Evolutionary conservation across 2,113 vertebrate species (phyloP).

Genomic region (Clarias macrocephalus): DNA sequence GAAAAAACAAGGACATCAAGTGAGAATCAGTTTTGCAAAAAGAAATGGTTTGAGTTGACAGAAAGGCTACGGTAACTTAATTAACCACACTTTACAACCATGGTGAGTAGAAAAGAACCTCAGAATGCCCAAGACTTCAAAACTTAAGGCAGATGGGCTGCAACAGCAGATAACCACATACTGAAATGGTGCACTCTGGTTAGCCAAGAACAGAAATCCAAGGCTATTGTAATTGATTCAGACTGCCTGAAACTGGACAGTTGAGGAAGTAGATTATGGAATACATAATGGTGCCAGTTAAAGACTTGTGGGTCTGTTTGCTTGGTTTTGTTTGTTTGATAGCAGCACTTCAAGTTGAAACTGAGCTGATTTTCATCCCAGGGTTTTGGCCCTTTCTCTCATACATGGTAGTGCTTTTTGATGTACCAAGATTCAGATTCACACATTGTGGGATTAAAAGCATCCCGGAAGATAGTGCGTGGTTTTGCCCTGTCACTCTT

Average conservation of each 20-base stretch:
- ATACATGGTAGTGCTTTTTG: not conserved
- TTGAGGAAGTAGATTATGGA: not conserved
- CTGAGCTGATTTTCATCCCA: not conserved
- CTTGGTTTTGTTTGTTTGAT: not conserved
- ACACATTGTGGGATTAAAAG: conserved; percentile 1
- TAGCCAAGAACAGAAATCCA: not conserved
- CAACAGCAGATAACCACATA: not conserved
- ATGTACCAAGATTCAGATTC: not conserved
- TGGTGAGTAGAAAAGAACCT: not conserved
- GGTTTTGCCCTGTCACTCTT: not conserved
- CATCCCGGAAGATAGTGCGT: not conserved
- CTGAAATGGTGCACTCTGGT: not conserved
- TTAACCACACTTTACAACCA: not conserved
- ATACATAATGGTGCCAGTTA: not conserved
- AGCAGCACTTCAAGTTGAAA: not conserved
- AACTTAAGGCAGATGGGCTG: not conserved
- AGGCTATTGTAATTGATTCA: not conserved
- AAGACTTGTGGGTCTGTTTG: not conserved
- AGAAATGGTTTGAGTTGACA: not conserved
- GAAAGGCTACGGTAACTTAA: not conserved
- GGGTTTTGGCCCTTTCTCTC: not conserved
- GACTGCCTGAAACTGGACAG: not conserved
- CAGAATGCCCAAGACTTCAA: not conserved
- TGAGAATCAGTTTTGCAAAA: not conserved
- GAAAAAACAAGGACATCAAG: not conserved